Base-by-base conservation (phyloP, 2,113 vertebrate genomes). In the Dipodomys stephensi region DNA sequence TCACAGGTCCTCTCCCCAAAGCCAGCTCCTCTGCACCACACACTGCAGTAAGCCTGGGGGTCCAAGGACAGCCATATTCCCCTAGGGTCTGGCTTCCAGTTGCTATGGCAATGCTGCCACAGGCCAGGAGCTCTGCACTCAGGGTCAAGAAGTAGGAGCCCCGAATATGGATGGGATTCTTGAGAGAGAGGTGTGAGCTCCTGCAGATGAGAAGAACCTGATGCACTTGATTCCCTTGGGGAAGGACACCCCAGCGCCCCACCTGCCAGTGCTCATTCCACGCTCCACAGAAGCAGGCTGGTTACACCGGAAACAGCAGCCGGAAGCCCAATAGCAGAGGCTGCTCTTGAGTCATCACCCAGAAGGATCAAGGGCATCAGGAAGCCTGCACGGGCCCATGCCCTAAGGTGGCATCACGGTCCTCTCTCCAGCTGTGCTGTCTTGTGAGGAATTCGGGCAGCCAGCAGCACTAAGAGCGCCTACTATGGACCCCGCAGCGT, bases 81-180 rank as follows among this genome's bases (percentile, higher is more conserved):
- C 35, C 69, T 87, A 30, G 16, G 78, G 35, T 92, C 32, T 27
- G 35, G 71, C 25, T 87, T 93, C 77, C 60, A 62, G 86, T 87
- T 96, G 90, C 88, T 67, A 81, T 78, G 91, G 62, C 1, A 15
- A 94, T 22, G 64, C 15, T 4, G 39, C 22, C 68, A 83, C 53
- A 65, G 18, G 44, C 6, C 82, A 90, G 44, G 69, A 80, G 22
- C 65, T 80, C 20, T 82, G 67, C 22, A 84, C 22, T 60, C 35
- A 8, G 23, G 46, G 73, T 77, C 93, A 87, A 68, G 81, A 11
- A 82, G 20, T 76, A 72, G 28, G 62, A 83, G 32, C 25, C 64
- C 83, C 71, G 81, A 79, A 71, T 73, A 6, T 6, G 67, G 30
- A 65, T 19, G 28, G 77, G 74, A 6, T 4, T 4, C 10, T 22